Base-by-base conservation (phyloP, 2,113 vertebrate genomes). In the Esox niger region DNA sequence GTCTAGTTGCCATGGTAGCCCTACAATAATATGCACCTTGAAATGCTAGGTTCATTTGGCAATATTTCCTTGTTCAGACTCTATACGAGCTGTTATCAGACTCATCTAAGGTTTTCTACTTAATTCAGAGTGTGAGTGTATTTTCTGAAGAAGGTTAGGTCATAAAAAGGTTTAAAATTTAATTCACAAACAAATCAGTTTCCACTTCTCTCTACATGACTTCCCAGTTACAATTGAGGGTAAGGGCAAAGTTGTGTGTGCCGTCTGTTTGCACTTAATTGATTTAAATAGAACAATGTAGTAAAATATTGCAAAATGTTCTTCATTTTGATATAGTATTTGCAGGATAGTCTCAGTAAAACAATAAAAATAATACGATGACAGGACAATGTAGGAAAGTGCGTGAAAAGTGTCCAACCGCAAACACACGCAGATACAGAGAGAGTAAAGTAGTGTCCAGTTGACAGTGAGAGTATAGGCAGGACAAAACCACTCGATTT, bases 21-120 rank as follows among this genome's bases (percentile, higher is more conserved):
- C 75, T 68, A 82, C 71, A 17, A 85, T 81, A 75, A 78, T 82
- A 82, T 79, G 83, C 79, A 81, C 82, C 84, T 82, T 84, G 64
- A 81, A 80, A 89, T 84, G 78, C 85, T 79, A 85, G 30, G 58
- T 30, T 13, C 80, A 78, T 85, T 55, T 78, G 58, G 46, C 55
- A 64, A 35, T 29, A 65, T 66, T 64, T 11, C 61, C 21, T 57
- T 71, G 60, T 74, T 84, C 57, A 55, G 69, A 56, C 79, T 79
- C 70, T 60, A 52, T 20, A 43, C 17, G 49, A 58, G 33, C 13
- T 35, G 59, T 74, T 78, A 71, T 70, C 68, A 78, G 78, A 76
- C 79, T 66, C 64, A 70, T 79, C 5, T 21, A 15, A 52, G n/a
- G 49, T 26, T 57, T 23, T 5, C 23, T n/a, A 1, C 25, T 52